Evolutionary conservation across 2,888 invertebrate species (phyloP).

Genomic region (Cryptus armator): DNA sequence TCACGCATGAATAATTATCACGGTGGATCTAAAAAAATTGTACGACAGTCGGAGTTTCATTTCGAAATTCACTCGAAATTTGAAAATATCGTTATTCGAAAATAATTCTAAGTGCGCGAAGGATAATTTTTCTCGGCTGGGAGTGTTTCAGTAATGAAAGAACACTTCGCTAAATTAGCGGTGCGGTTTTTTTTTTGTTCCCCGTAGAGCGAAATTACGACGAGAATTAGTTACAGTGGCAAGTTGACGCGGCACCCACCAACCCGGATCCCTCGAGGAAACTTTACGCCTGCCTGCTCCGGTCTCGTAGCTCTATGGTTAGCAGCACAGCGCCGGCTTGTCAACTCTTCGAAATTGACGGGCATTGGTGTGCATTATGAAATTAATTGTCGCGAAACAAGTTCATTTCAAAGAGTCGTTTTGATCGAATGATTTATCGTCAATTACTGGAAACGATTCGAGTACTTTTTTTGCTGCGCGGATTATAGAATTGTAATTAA

Average conservation of each 20-base stretch:
- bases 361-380: slow-evolving; percentile 20
- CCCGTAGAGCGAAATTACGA: slow-evolving; percentile 19
- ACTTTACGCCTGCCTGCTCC: slow-evolving; percentile 16
- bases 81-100: no score
- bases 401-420: not conserved
- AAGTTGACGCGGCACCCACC: slow-evolving; percentile 22
- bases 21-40: no score
- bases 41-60: no score
- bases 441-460: no score
- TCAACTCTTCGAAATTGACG: slow-evolving; percentile 35
- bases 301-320: not conserved
- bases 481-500: no score
- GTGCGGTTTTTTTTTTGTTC: not conserved
- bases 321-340: not conserved
- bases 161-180: slow-evolving; percentile 38
- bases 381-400: slow-evolving; percentile 18
- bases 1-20: no score
- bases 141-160: slow-evolving; percentile 9
- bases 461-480: no score
- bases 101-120: no score
- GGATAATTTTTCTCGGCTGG: not conserved
- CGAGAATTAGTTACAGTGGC: slow-evolving; percentile 15
- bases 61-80: no score
- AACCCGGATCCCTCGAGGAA: slow-evolving; percentile 43
- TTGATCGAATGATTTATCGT: not conserved